phyloP scores from a whole-genome alignment of 1,140 invertebrate species.

The Euura lappo region DNA sequence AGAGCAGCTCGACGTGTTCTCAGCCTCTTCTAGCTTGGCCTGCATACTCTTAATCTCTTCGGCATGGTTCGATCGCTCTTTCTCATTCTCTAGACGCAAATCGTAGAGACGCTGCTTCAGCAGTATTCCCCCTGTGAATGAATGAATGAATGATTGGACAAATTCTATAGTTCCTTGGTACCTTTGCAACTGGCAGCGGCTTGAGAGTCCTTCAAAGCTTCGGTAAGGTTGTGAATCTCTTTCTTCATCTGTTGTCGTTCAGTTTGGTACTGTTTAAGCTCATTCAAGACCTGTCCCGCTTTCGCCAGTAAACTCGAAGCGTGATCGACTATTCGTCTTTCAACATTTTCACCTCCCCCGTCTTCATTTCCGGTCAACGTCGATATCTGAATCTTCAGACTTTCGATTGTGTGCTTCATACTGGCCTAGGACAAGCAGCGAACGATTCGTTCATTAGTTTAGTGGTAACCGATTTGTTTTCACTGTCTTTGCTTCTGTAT shows the following conservation, averaged over 20 bases:
- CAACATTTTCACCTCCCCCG: background rate
- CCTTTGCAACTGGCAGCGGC: background rate
- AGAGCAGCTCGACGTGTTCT: conserved; percentile 6
- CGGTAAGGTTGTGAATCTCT: conserved; percentile 12
- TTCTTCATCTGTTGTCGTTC: conserved; percentile 10
- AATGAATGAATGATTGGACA: background rate
- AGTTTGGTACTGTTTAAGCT: conserved; percentile 16
- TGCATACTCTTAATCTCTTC: conserved; percentile 9
- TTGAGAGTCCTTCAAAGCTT: conserved; percentile 12
- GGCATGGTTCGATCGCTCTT: conserved; percentile 11
- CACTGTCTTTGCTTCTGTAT: background rate
- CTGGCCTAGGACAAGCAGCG: background rate
- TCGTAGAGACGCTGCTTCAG: background rate
- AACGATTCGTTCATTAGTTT: conserved; percentile 16
- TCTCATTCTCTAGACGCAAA: conserved; percentile 6
- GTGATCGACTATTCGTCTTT: conserved; percentile 3
- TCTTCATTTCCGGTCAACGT: conserved; percentile 3
- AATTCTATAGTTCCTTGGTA: background rate
- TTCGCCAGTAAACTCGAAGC: background rate
- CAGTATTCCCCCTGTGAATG: background rate
- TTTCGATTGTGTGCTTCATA: conserved; percentile 20
- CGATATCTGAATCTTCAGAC: conserved; percentile 17
- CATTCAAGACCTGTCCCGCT: conserved; percentile 6
- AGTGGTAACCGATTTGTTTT: background rate
- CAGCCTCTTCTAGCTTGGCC: background rate